These are phyloP conservation scores for Python bivittatus DNA, from an alignment of 2,113 vertebrate genomes.

Conservation along the genomic window DNA sequence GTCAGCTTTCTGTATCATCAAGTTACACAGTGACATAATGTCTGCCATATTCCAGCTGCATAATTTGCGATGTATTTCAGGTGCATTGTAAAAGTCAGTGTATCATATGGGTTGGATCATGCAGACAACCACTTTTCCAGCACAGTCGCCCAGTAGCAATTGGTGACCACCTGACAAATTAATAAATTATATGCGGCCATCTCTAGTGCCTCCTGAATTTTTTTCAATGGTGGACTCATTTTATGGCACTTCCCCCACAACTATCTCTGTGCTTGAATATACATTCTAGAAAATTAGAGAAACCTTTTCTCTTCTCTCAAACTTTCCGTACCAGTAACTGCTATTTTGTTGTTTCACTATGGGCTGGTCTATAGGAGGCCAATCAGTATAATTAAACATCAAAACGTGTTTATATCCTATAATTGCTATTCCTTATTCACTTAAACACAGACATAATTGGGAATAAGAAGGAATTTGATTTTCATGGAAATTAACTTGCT, in stretches of 20 bases:
- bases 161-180: background rate
- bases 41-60: background rate
- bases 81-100: background rate
- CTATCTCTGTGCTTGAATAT: background rate
- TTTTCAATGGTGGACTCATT: background rate
- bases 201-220: background rate
- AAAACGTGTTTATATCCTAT: background rate
- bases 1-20: background rate
- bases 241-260: background rate
- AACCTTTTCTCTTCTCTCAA: background rate
- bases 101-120: background rate
- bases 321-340: background rate
- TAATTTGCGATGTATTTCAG: background rate
- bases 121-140: background rate
- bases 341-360: background rate
- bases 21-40: background rate
- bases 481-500: background rate
- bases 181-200: background rate
- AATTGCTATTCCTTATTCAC: background rate
- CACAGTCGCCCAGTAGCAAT: background rate
- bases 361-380: background rate
- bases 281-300: background rate
- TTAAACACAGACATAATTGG: background rate
- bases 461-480: background rate
- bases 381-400: background rate